Conservation (phyloP, 2,113 vertebrate species). For the Apeltes quadracus region DNA sequence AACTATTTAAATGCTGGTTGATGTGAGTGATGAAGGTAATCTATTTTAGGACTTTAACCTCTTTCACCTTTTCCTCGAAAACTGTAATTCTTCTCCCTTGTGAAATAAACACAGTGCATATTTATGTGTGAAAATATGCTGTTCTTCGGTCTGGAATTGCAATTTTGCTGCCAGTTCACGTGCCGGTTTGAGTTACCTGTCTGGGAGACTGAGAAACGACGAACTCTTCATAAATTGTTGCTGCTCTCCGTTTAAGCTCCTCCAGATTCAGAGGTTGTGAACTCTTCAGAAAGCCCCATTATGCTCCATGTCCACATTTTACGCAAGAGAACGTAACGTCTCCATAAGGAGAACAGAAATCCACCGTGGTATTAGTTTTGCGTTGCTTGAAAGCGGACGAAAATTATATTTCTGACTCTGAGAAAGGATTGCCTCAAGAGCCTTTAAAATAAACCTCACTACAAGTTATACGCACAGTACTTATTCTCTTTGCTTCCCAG, state of each 20-base stretch:
- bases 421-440: constrained; percentile 83
- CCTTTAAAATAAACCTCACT: background rate
- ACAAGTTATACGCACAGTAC: constrained; percentile 17
- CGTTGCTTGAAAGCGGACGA: constrained; percentile 27
- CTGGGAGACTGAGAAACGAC: constrained; percentile 58
- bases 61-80: background rate
- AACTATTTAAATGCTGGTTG: background rate
- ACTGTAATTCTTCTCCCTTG: background rate
- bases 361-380: constrained; percentile 35
- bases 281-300: constrained; percentile 69
- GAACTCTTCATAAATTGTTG: constrained; percentile 70
- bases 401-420: constrained; percentile 87
- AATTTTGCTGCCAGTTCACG: background rate
- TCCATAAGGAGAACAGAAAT: constrained; percentile 20
- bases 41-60: too few relatives aligned
- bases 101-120: background rate
- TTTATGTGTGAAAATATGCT: background rate
- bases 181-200: constrained; percentile 51
- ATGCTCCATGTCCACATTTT: constrained; percentile 63
- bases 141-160: background rate
- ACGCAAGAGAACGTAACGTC: constrained; percentile 14
- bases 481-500: constrained; percentile 29
- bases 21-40: constrained; percentile 14
- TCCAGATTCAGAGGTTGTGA: constrained; percentile 46
- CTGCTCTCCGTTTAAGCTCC: constrained; percentile 44